Evolutionary conservation across 1,140 invertebrate species (phyloP).

Genomic region (Tetramorium simillimum): DNA sequence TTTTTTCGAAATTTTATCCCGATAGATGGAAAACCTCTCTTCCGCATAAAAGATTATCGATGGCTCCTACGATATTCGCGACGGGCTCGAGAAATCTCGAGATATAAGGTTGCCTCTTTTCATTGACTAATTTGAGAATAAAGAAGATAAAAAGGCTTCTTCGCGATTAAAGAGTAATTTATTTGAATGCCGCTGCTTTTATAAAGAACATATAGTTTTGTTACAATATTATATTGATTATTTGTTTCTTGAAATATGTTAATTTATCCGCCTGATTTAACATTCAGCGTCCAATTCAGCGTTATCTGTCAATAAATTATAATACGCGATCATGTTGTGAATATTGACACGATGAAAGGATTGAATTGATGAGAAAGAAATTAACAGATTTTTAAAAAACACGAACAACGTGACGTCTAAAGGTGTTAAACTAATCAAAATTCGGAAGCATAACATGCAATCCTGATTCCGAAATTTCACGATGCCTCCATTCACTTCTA

Average conservation of each 20-base stretch:
- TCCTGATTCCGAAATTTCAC: background rate
- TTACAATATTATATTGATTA: background rate
- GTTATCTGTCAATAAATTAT: background rate
- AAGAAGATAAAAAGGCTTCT: background rate
- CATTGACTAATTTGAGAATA: background rate
- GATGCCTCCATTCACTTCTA: background rate
- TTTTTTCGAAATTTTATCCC: constrained; percentile 1
- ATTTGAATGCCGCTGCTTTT: background rate
- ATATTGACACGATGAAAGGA: background rate
- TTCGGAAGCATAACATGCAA: background rate
- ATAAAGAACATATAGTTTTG: background rate
- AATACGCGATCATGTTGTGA: background rate
- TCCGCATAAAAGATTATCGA: background rate
- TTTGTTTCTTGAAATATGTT: background rate
- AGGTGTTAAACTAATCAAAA: constrained; percentile 1
- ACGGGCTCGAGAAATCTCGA: background rate
- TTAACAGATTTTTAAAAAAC: background rate
- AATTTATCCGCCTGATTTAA: background rate
- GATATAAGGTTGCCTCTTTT: background rate
- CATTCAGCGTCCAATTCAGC: background rate
- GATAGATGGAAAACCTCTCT: background rate
- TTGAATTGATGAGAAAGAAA: background rate
- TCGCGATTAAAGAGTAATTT: background rate
- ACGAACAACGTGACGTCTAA: background rate
- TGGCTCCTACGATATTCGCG: background rate